Evolutionary conservation across 2,797 vertebrate species (phyloP).

Genomic region (Neomorphus geoffroyi): DNA sequence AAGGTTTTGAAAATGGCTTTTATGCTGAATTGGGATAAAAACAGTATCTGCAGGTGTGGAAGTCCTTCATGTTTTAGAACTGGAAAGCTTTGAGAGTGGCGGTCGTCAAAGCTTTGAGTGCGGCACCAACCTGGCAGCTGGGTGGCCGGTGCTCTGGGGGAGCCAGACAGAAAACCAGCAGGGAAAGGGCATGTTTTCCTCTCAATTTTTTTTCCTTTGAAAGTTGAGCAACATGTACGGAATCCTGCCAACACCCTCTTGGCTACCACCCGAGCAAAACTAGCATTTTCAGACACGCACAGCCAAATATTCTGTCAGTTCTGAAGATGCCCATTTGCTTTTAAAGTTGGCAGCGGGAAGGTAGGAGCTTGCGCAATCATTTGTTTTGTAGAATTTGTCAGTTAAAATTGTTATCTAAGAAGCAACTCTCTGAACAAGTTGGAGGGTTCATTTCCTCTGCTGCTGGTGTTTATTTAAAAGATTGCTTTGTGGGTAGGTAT

Average conservation of each 20-base stretch:
- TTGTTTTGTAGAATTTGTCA: background rate
- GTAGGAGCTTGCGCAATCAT: background rate
- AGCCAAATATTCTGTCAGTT: background rate
- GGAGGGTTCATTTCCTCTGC: background rate
- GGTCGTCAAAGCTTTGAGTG: background rate
- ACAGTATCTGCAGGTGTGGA: background rate
- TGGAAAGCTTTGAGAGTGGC: background rate
- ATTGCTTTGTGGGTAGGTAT: background rate
- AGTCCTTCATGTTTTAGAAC: background rate
- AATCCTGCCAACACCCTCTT: background rate
- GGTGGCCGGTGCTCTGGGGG: background rate
- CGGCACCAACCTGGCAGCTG: background rate
- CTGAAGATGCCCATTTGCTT: background rate
- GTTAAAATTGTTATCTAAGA: background rate
- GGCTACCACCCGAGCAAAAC: background rate
- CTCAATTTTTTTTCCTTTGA: background rate
- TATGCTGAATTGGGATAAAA: background rate
- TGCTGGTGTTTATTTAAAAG: background rate
- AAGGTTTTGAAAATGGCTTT: background rate
- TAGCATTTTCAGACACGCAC: rapidly evolving
- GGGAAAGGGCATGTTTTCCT: background rate
- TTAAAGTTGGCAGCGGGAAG: background rate
- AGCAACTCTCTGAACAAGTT: background rate
- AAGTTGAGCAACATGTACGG: background rate
- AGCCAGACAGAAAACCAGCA: background rate